Conservation (phyloP, 1,140 invertebrate genomes). For the Venturia canescens region DNA sequence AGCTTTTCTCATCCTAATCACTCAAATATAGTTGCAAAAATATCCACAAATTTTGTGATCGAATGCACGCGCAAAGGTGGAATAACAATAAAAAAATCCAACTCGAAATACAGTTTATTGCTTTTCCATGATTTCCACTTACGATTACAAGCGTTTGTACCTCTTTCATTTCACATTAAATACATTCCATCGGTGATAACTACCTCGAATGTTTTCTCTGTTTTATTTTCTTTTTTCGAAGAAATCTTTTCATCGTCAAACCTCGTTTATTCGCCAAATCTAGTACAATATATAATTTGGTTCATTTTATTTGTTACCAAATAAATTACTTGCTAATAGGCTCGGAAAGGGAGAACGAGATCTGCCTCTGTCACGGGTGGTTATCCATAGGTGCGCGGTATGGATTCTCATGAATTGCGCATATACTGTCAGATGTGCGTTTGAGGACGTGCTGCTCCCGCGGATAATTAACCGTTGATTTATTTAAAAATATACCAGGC, state of each 20-base stretch:
- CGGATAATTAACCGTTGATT: constrained; percentile 23
- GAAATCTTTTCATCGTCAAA: not conserved
- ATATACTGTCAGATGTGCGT: constrained; percentile 7
- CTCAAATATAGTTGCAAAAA: no score
- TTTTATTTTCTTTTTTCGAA: no score
- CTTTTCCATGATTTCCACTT: no score
- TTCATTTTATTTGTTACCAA: not conserved
- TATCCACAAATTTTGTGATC: no score
- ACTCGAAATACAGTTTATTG: no score
- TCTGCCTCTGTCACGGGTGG: not conserved
- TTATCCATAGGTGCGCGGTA: constrained; percentile 2
- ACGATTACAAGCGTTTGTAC: no score
- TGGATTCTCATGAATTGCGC: not conserved
- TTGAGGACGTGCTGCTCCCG: not conserved
- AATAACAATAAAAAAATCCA: no score
- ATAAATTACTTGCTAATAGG: not conserved
- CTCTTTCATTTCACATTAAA: not conserved
- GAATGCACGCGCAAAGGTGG: no score
- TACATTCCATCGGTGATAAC: not conserved
- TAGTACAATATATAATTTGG: not conserved
- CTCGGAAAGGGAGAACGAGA: not conserved
- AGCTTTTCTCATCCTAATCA: no score
- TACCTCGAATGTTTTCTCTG: not conserved
- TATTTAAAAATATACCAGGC: constrained; percentile 17
- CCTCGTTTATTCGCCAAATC: not conserved